Percentiles rank a stretch among this genome's conserved stretches.
phyloP scores from a whole-genome alignment of 2,113 vertebrate genomes.

The Xenus cinereus region DNA sequence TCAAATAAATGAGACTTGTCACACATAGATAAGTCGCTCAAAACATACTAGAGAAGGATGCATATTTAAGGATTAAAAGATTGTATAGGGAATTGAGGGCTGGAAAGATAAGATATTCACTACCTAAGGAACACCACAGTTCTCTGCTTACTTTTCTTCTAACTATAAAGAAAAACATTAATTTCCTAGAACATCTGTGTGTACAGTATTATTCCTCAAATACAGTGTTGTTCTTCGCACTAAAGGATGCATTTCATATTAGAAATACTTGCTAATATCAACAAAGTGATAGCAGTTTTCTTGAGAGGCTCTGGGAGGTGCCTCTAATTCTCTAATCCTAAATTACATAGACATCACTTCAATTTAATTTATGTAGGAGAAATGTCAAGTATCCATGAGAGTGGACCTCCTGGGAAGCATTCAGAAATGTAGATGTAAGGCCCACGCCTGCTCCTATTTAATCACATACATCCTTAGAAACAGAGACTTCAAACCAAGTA shows the following conservation, averaged over 20 bases:
- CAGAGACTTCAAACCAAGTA: not conserved
- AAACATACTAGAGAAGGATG: not conserved
- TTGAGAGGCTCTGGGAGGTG: not conserved
- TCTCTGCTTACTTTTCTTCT: not conserved
- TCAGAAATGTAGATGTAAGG: slow-evolving; percentile 31
- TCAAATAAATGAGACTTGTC: not conserved
- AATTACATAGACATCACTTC: slow-evolving; percentile 45
- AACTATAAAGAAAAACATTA: not conserved
- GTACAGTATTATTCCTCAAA: not conserved
- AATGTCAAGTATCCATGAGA: slow-evolving; percentile 49
- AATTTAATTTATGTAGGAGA: slow-evolving; percentile 63
- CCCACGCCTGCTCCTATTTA: not conserved
- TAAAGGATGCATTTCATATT: not conserved
- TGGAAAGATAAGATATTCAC: not conserved
- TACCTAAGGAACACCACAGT: not conserved
- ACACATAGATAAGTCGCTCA: not conserved
- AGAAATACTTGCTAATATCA: not conserved
- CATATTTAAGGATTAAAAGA: not conserved
- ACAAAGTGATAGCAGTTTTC: not conserved
- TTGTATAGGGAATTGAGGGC: not conserved
- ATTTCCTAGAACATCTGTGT: not conserved
- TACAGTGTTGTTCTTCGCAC: not conserved
- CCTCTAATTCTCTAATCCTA: not conserved
- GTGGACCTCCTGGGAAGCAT: slow-evolving; percentile 59
- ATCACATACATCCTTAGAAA: not conserved